Base-by-base conservation (phyloP, 2,113 vertebrate genomes). In the Petroica traversi region DNA sequence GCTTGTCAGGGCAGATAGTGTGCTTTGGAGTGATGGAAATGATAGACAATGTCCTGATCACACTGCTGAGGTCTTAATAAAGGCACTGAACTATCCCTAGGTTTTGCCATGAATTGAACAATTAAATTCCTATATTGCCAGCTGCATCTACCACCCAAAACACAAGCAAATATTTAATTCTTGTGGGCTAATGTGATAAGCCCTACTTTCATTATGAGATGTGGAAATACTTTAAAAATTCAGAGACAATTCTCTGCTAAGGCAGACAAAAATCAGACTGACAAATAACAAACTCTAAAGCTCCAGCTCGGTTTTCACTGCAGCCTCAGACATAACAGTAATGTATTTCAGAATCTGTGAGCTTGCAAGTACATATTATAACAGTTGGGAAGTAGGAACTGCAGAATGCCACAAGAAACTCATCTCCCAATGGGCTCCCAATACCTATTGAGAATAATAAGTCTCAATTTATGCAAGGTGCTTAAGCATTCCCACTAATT, bases 1-100 rank as follows among this genome's bases (percentile, higher is more conserved):
- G 71, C 82, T 84, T 92, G 86, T 94, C 95, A 92, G 77, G 63
- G 49, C 85, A 93, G 75, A 78, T 18, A 57, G 61, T 38, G 19
- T 71, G 64, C 69, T 79, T 68, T 82, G 75, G 59, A 85, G 36
- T 93, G 92, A 80, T 46, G 61, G 85, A 76, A 83, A 61, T 79
- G 62, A 94, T 85, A 61, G 82, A 72, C 78, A 78, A 26, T 59
- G 66, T 66, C 61, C 78, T 69, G 77, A 40, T 57, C 45, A 45
- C 59, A 25, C 40, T 63, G 59, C 28, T 55, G 77, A 43, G 74
- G 19, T 55, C 38, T 6, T 45, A 57, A 85, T 5, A 5, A 54
- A 59, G 45, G 25, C 33, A 15, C 9, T 33, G 69, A 61, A 57
- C 23, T 72, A 52, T 38, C 41, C 43, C 45, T 9, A 16, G 36